Conservation (phyloP, 1,140 invertebrate species). For the Apis mellifera region Amel_HAv3.1 CM009932.2:9555501-9556000, state of each 20-base stretch:
- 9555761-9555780: neutral
- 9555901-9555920: neutral
- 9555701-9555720: neutral
- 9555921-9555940: conserved; percentile 18
- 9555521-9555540: neutral
- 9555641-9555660: neutral
- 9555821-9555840: no score
- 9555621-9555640: conserved; percentile 13
- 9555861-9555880: neutral
- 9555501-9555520: neutral
- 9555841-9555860: neutral
- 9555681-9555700: neutral
- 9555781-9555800: neutral
- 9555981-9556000: neutral
- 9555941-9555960: conserved; percentile 9
- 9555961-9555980: conserved; percentile 25
- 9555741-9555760: conserved; percentile 30
- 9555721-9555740: neutral
- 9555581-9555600: conserved; percentile 40
- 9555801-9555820: neutral
- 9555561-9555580: conserved; percentile 21
- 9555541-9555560: neutral
- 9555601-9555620: conserved; percentile 37
- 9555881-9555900: neutral
- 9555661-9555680: neutral